phyloP scores from a whole-genome alignment of 2,797 vertebrate genomes.

The Strix occidentalis region DNA sequence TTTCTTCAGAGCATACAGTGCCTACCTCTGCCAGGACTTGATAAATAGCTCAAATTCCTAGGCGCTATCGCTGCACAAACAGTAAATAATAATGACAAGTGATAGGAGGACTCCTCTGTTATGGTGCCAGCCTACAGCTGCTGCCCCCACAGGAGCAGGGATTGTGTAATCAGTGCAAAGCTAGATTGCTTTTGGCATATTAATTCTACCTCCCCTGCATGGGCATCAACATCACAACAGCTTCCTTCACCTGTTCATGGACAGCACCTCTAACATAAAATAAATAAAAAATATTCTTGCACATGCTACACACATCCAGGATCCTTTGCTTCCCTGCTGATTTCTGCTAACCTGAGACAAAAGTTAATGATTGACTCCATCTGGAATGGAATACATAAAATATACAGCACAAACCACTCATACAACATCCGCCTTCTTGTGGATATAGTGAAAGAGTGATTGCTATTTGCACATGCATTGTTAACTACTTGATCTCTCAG shows the following conservation, averaged over 20 bases:
- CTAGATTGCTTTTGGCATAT: not conserved
- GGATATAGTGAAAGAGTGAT: not conserved
- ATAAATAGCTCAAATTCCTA: not conserved
- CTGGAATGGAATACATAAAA: slow-evolving; percentile 36
- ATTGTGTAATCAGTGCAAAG: not conserved
- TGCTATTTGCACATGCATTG: not conserved
- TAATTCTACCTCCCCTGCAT: not conserved
- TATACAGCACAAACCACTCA: not conserved
- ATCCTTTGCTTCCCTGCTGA: not conserved
- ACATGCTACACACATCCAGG: not conserved
- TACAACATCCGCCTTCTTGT: slow-evolving; percentile 3
- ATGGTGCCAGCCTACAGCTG: not conserved
- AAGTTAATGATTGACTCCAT: slow-evolving; percentile 48
- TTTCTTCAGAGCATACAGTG: not conserved
- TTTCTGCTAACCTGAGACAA: not conserved
- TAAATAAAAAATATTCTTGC: not conserved
- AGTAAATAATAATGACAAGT: not conserved
- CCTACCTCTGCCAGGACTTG: not conserved
- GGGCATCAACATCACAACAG: not conserved
- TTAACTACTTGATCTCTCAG: not conserved
- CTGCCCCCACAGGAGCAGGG: not conserved
- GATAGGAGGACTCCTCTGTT: not conserved
- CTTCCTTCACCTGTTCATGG: not conserved
- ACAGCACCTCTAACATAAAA: not conserved
- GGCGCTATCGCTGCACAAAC: not conserved